Evolutionary conservation across 1,140 invertebrate genomes (phyloP).

Genomic region (Drosophila pruinosa): DNA sequence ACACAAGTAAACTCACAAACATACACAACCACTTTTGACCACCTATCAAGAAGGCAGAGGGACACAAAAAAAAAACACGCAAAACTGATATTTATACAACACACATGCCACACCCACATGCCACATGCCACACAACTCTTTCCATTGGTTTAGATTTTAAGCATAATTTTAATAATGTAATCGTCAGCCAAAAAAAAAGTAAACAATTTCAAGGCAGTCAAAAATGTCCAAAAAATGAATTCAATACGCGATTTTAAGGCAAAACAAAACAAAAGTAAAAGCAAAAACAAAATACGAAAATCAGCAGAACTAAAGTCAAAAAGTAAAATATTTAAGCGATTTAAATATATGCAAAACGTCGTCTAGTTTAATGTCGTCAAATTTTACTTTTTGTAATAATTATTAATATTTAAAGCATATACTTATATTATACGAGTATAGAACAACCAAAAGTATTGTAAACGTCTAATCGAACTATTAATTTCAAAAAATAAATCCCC

Average conservation of each 20-base stretch:
- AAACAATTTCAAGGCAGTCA: constrained; percentile 61
- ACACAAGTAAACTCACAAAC: constrained; percentile 35
- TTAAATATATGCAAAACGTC: constrained; percentile 74
- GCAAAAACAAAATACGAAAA: constrained; percentile 53
- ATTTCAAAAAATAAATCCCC: constrained; percentile 59
- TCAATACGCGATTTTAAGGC: constrained; percentile 66
- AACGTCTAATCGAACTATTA: constrained; percentile 70
- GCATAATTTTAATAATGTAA: constrained; percentile 78
- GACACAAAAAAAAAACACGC: constrained; percentile 4
- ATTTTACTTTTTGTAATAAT: constrained; percentile 82
- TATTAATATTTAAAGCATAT: constrained; percentile 74
- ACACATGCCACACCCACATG: constrained; percentile 22
- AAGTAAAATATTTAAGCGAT: constrained; percentile 71
- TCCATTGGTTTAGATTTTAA: constrained; percentile 82
- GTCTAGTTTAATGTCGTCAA: constrained; percentile 82
- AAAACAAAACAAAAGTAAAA: constrained; percentile 37
- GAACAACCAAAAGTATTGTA: constrained; percentile 63
- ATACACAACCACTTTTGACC: constrained; percentile 27
- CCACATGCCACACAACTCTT: constrained; percentile 47
- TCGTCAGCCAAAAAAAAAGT: constrained; percentile 61
- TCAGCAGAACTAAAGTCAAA: constrained; percentile 43
- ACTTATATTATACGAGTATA: constrained; percentile 61
- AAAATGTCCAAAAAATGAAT: constrained; percentile 71
- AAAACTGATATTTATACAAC: constrained; percentile 14
- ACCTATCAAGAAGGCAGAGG: constrained; percentile 18